Base-by-base conservation (phyloP, 30 jellyfish, hydroid and myxozoan species). In the Euphysa ruthae region DNA sequence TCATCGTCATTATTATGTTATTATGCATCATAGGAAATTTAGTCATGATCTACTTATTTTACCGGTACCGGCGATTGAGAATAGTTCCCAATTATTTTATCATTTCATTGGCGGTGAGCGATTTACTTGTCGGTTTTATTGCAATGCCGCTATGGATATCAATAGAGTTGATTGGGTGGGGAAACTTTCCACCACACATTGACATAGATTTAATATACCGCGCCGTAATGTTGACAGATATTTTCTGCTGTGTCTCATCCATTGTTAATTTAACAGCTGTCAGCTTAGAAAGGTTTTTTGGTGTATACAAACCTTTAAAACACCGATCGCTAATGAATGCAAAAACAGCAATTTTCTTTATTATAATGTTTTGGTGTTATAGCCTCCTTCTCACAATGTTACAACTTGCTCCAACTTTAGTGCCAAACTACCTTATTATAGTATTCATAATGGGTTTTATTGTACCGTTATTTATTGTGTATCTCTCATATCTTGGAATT, bases 91-190 rank as follows among this genome's bases (percentile, higher is more conserved):
- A 83, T 66, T 83, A 55, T 55, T 83, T 66, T 44, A 69, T 83
- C 16, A 58, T 74, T 19, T 83, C 95, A 10, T 76, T 83, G 24
- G 91, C 95, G 1, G 35, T 83, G 27, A 83, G 95, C 35, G 95
- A 83, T 58, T 31, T 83, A 1, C 51, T 83, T 16, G 95, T 83
- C 0, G 95, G 93, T 4, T 16, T 85, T 2, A 50, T 83, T 0
- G 77, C 93, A 4, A 83, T 83, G 82, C 95, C 95, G 7, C 56
- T 83, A 62, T 83, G 95, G 95, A 25, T 83, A 33, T 74, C 93
- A 4, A 55, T 71, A 44, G 95, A 74, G 43, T 65, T 82, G 28
- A 73, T 84, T 3, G 90, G 61, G 29, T 71, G 82, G 88, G 64
- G 38, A 21, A 34, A 57, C 18, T 46, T 82, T 26, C 60, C 4